These are phyloP conservation scores for Rachycentron canadum DNA, from an alignment of 2,797 vertebrate species.

Conservation along the genomic window DNA sequence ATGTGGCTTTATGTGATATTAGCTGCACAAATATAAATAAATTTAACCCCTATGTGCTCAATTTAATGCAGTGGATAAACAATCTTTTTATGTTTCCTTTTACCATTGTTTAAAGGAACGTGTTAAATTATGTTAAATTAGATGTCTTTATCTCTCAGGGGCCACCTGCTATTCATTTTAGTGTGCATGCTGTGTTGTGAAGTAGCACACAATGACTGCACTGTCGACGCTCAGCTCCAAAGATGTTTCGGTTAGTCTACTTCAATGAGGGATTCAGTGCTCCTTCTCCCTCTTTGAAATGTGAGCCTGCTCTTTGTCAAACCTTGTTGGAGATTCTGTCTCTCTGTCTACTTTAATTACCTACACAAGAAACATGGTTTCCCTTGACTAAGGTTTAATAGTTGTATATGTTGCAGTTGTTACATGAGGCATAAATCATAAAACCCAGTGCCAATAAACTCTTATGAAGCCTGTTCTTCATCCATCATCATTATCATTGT, in stretches of 20 bases:
- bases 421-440: conserved; percentile 16
- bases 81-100: conserved; percentile 3
- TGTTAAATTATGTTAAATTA: conserved; percentile 45
- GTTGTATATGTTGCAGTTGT: conserved; percentile 18
- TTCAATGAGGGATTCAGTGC: conserved; percentile 47
- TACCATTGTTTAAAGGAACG: conserved; percentile 15
- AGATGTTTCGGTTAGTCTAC: conserved; percentile 31
- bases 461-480: no score
- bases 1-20: conserved; percentile 8
- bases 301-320: conserved; percentile 37
- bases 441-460: not conserved
- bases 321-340: conserved; percentile 26
- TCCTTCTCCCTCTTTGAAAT: conserved; percentile 43
- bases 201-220: conserved; percentile 22
- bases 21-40: not conserved
- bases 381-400: not conserved
- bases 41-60: conserved; percentile 16
- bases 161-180: conserved; percentile 55
- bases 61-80: conserved; percentile 30
- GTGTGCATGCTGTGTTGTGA: conserved; percentile 40
- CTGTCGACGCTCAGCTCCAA: conserved; percentile 27
- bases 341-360: conserved; percentile 35
- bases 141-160: conserved; percentile 49
- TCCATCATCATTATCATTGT: no score
- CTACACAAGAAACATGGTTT: conserved; percentile 18